Evolutionary conservation across 2,888 invertebrate species (phyloP), one percentile per base, ranked within the genome.

Genomic region (Selenia dentaria): DNA sequence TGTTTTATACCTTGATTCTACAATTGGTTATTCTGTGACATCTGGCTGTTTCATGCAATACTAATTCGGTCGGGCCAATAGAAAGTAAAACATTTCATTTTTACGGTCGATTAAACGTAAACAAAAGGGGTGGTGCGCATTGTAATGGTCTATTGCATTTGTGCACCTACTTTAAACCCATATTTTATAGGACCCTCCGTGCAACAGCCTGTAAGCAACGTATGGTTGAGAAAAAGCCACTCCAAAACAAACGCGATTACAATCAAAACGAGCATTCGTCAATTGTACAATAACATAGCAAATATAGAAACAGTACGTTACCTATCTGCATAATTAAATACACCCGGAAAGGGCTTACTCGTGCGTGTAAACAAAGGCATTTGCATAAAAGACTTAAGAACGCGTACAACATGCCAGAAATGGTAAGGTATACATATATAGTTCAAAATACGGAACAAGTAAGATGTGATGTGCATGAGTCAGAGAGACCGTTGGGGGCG

Each of bases 401-500:
- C 33, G 27, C 36, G 26, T 49, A 41, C 45, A 38, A 41, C 45
- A 37, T 44, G 25, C 62, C 56, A 14, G 57, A 68, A 51, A 67
- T 53, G 61, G 67, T 16, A 49, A 55, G 54, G 45, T 44, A 65
- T 67, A n/a, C n/a, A n/a, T 62, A 59, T 54, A 47, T 57, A 52
- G 42, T 54, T 59, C 57, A 60, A 58, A 67, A 65, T 59, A 61
- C 56, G 54, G 62, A 61, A 63, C 58, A 57, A 4, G 16, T 6
- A n/a, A 36, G 52, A 56, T 57, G 54, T 9, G 16, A 42, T 31
- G 14, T n/a, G n/a, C n/a, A n/a, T 68, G 71, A 69, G 59, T 85
- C 84, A 83, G 48, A 37, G 41, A 57, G 57, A 61, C 71, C 67
- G 74, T 67, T 65, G 64, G 56, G 57, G 45, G 54, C 63, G 79